Evolutionary conservation across 2,113 vertebrate species (phyloP), one percentile per base, ranked within the genome.

Genomic region (Zonotrichia leucophrys): DNA sequence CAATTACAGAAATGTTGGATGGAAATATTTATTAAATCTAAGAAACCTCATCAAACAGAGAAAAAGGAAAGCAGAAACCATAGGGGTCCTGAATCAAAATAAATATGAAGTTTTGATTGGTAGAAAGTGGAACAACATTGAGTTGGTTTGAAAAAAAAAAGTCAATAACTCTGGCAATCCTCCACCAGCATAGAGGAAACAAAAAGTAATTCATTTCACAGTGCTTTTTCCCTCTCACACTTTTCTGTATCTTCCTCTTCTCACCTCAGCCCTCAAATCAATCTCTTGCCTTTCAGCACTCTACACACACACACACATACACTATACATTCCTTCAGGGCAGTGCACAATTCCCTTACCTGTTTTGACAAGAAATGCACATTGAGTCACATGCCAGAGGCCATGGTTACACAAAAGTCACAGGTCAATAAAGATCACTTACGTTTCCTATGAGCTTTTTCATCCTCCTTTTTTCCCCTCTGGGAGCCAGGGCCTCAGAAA

Each of bases 341-440:
- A 97, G 35, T 21, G 7, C 84, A 81, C 96, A 96, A 96, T 97
- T 98, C 97, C 83, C 92, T 97, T 96, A 97, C 96, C 96, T 97
- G 88, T 97, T 97, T 97, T 96, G 96, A 98, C 94, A 98, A 97
- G 96, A 96, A 97, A 95, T 94, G 77, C 95, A 83, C 92, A 94
- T 63, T 93, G 84, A 95, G 87, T 86, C 96, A 91, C 89, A 96
- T 0, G 90, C 97, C 96, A 97, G 95, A 97, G 96, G 97, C 95
- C 95, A 95, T 76, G 73, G 96, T 97, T 97, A 95, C 96, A 96
- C 76, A 60, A 97, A 98, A 97, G 96, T 96, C 97, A 96, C 75
- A 96, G 96, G 97, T 97, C 97, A 97, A 92, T 97, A 97, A 97
- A 98, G 97, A 98, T 98, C 97, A 96, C 93, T 97, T 97, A 90